phyloP scores from a whole-genome alignment of 1,140 invertebrate species.

The Hylyphantes graminicola region DNA sequence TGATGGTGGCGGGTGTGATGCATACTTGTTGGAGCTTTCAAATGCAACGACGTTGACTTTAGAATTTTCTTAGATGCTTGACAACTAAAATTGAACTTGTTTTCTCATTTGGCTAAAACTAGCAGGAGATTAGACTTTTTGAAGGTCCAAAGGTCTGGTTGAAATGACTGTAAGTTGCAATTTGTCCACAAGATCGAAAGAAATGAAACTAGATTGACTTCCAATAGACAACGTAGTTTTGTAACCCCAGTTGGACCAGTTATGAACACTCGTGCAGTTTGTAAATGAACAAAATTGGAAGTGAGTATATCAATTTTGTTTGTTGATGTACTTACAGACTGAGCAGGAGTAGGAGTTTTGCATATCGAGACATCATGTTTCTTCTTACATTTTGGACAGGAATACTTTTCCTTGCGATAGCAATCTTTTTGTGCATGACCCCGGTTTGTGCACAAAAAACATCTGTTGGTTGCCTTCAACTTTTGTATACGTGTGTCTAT shows the following conservation, averaged over 20 bases:
- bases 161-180: too few relatives aligned
- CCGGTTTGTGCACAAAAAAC: not conserved
- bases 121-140: not conserved
- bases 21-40: conserved; percentile 9
- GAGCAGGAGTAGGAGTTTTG: not conserved
- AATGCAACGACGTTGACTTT: conserved; percentile 15
- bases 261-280: conserved; percentile 3
- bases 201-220: too few relatives aligned
- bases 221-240: not conserved
- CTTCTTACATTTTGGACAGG: not conserved
- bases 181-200: too few relatives aligned
- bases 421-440: not conserved
- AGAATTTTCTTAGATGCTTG: not conserved
- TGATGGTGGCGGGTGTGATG: not conserved
- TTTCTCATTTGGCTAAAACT: not conserved
- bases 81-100: not conserved
- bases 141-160: not conserved
- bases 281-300: not conserved
- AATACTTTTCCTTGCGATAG: conserved; percentile 1
- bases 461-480: conserved; percentile 14
- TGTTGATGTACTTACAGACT: not conserved
- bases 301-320: not conserved
- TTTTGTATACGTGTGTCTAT: conserved; percentile 16
- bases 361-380: not conserved
- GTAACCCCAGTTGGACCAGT: not conserved